Evolutionary conservation across 2,113 vertebrate species (phyloP).

Genomic region (Procavia capensis): DNA sequence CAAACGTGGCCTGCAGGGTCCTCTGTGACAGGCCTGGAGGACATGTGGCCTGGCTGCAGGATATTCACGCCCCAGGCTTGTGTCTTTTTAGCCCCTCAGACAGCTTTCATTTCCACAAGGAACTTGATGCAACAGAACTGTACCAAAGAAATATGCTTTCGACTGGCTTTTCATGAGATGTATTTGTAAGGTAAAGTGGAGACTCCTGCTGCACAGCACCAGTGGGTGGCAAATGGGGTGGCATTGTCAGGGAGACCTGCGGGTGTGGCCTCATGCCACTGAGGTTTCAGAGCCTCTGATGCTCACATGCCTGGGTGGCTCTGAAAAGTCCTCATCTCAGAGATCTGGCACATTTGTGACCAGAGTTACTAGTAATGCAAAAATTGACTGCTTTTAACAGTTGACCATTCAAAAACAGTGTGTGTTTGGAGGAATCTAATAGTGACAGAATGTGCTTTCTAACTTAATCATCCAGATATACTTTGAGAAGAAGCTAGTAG

Average conservation of each 20-base stretch:
- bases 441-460: neutral
- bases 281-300: accelerated
- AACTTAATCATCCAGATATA: neutral
- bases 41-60: neutral
- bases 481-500: neutral
- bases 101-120: neutral
- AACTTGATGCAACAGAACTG: too few species aligned
- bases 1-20: neutral
- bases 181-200: neutral
- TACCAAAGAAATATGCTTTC: too few species aligned
- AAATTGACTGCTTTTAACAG: neutral
- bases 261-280: neutral
- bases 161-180: accelerated
- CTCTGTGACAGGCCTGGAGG: neutral
- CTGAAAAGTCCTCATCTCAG: neutral
- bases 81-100: neutral
- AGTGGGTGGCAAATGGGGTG: neutral
- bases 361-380: neutral
- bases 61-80: neutral
- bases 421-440: neutral
- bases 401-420: neutral
- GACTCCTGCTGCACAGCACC: accelerated
- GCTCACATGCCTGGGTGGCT: neutral
- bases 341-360: neutral
- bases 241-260: too few species aligned